A percentile compares a stretch with the other conserved stretches of the same genome.
Evolutionary conservation across 2,113 vertebrate genomes (phyloP).

Genomic region (Anarrhichthys ocellatus): DNA sequence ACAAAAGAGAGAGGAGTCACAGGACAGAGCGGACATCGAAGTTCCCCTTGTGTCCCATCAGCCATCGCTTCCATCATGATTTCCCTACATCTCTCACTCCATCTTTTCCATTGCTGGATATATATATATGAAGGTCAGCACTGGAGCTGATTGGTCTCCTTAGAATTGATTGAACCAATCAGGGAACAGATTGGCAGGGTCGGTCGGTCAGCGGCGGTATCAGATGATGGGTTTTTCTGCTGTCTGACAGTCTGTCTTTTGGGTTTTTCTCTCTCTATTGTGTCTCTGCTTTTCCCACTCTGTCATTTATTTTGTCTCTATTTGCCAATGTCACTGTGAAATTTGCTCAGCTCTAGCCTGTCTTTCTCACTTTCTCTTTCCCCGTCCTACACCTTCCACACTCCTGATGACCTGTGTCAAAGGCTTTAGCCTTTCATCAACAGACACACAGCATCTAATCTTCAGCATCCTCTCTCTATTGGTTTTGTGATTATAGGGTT

Average conservation of each 20-base stretch:
- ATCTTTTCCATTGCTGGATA: background rate
- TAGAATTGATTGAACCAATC: slow-evolving; percentile 40
- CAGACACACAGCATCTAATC: slow-evolving; percentile 3
- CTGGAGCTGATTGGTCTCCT: slow-evolving; percentile 27
- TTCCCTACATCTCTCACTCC: background rate
- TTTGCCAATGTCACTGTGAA: background rate
- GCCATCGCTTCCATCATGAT: slow-evolving; percentile 7
- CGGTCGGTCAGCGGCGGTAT: background rate
- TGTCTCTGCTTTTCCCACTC: background rate
- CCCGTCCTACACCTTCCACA: background rate
- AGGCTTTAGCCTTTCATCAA: slow-evolving; percentile 1
- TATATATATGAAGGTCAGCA: slow-evolving; percentile 21
- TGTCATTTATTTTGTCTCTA: background rate
- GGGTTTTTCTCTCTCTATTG: background rate
- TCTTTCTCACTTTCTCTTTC: background rate
- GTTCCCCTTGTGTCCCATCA: background rate
- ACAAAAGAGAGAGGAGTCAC: background rate
- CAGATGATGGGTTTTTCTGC: slow-evolving; percentile 22
- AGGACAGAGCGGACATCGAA: background rate
- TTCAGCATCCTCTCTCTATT: slow-evolving; percentile 1
- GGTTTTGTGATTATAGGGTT: slow-evolving; percentile 3
- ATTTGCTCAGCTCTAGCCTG: background rate
- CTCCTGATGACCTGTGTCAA: slow-evolving; percentile 1
- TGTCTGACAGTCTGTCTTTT: background rate
- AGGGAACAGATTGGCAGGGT: slow-evolving; percentile 13